A percentile compares a stretch with the other conserved stretches of the same genome.
Conservation (phyloP, 1,140 invertebrate species). For the Lutraria rhynchaena region DNA sequence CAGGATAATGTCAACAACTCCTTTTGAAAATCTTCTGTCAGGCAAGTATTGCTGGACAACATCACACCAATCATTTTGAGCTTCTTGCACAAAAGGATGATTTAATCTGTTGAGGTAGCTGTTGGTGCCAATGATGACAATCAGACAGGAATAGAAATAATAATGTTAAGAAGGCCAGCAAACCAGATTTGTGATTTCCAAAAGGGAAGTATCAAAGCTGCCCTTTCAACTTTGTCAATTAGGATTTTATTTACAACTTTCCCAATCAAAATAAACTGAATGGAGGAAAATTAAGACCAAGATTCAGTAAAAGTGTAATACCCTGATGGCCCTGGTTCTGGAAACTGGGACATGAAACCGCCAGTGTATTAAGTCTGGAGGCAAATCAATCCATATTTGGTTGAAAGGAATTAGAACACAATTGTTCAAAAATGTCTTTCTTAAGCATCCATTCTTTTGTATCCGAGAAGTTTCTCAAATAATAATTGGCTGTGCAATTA, state of each 20-base stretch:
- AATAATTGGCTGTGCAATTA: slow-evolving; percentile 46
- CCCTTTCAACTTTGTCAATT: too few relatives aligned
- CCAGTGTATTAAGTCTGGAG: slow-evolving; percentile 7
- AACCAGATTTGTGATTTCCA: too few relatives aligned
- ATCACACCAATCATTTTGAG: too few relatives aligned
- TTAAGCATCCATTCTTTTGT: slow-evolving; percentile 35
- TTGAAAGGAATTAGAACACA: slow-evolving; percentile 21
- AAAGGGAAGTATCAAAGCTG: too few relatives aligned
- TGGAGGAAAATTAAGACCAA: slow-evolving; percentile 8
- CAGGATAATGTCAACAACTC: too few relatives aligned
- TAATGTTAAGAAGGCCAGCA: too few relatives aligned
- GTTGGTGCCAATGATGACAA: too few relatives aligned
- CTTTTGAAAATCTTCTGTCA: too few relatives aligned
- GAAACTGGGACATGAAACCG: slow-evolving; percentile 23
- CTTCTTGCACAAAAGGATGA: too few relatives aligned
- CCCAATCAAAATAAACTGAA: slow-evolving; percentile 11
- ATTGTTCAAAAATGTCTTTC: slow-evolving; percentile 18
- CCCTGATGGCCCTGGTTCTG: slow-evolving; percentile 2
- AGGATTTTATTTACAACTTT: background rate
- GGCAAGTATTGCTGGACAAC: too few relatives aligned
- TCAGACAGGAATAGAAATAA: too few relatives aligned
- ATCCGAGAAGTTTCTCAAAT: slow-evolving; percentile 40
- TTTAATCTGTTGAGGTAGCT: too few relatives aligned
- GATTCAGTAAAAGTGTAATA: slow-evolving; percentile 5
- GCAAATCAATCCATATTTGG: slow-evolving; percentile 35